Evolutionary conservation across 2,113 vertebrate genomes (phyloP), one percentile per base, ranked within the genome.

Genomic region (Craseonycteris thonglongyai): DNA sequence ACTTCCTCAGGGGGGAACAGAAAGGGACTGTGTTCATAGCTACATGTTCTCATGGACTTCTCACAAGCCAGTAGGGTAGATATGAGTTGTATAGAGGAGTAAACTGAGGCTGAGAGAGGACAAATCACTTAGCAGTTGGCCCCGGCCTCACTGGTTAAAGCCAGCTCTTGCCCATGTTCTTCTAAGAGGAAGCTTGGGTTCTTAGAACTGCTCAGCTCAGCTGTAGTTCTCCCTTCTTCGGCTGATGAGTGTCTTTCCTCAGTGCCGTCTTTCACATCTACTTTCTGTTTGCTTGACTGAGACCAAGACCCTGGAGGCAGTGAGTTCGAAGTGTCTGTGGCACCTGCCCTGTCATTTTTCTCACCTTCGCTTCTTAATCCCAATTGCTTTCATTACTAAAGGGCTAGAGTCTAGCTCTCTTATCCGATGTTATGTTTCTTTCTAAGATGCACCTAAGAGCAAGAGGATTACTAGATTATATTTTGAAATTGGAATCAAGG

Each of bases 401-500:
- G 49, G 24, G 18, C 30, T 3, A 58, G 59, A 26, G 0, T 45
- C n/a, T n/a, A 59, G 33, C 13, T 74, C 40, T 61, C 26, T 40
- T 47, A 58, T 26, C 35, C 1, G 16, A 3, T 33, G 59, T n/a
- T 33, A 4, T 58, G 63, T 45, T 54, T 24, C 40, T 74, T 79
- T 21, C 79, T 30, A 38, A 19, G 45, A 12, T 33, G 24, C 24
- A 30, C 12, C 47, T 6, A 4, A 51, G 65, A 40, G 22, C 58
- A 56, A 26, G 18, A 45, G 42, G 47, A 35, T n/a, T 40, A 42
- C 38, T 56, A 84, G 71, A 9, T 18, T 54, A 9, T 56, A 10
- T 83, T 95, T 90, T 51, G 28, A 75, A 54, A 72, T 84, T 38
- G 78, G 80, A 58, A 30, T 42, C n/a, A 33, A 38, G 76, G 45